These are phyloP conservation scores for Drosophila subobscura DNA, from an alignment of 1,140 invertebrate species.

Conservation along the genomic window DNA sequence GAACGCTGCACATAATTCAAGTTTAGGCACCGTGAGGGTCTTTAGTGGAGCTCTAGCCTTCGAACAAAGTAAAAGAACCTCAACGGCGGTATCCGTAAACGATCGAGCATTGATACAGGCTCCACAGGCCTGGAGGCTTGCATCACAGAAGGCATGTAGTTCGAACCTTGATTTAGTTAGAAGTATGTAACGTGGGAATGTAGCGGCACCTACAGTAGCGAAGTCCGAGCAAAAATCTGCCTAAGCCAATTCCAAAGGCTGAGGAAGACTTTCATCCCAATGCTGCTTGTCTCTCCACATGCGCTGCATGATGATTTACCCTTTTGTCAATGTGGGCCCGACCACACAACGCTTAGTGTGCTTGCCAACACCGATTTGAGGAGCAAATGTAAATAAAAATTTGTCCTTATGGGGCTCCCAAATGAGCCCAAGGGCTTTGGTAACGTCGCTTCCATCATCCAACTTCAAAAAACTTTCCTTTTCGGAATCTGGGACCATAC, in stretches of 20 bases:
- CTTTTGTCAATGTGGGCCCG: neutral
- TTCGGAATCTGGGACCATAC: slow-evolving; percentile 28
- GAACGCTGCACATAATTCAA: no score
- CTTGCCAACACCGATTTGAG: neutral
- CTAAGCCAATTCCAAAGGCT: neutral
- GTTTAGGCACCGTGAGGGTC: no score
- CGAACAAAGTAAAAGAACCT: no score
- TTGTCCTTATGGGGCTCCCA: slow-evolving; percentile 6
- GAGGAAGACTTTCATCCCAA: neutral
- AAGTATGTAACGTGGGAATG: no score
- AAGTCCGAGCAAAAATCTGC: no score
- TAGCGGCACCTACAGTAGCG: no score
- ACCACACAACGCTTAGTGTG: neutral
- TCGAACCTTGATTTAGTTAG: no score
- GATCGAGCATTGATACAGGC: no score
- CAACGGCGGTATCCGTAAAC: no score
- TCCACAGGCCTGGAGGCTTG: no score
- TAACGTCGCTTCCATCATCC: slow-evolving; percentile 20
- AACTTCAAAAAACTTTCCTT: slow-evolving; percentile 9
- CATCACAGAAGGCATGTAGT: no score
- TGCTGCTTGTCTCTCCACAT: neutral
- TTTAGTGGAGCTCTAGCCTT: no score
- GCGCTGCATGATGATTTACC: neutral
- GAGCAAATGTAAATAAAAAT: neutral
- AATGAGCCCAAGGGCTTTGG: slow-evolving; percentile 15